Evolutionary conservation across 2,888 invertebrate species (phyloP).

Genomic region (Pinctada fucata): DNA sequence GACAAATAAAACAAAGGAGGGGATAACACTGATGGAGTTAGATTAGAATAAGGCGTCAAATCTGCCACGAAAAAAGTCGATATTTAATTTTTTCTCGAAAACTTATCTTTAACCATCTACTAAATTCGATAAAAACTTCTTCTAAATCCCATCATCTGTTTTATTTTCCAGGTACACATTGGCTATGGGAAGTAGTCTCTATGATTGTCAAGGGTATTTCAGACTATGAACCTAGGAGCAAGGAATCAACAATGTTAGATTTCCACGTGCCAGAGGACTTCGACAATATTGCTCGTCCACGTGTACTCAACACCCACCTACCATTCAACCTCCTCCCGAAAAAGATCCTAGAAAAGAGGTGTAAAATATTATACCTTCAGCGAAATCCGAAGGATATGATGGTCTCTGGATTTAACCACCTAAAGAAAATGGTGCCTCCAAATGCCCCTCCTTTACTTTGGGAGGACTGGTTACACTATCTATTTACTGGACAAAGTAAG

Average conservation of each 20-base stretch:
- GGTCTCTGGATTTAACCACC: conserved; percentile 59
- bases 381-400: conserved; percentile 60
- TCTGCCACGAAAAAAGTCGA: no score
- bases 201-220: conserved; percentile 53
- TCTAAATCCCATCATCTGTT: no score
- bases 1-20: no score
- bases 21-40: no score
- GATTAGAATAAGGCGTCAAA: no score
- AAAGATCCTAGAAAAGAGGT: conserved; percentile 45
- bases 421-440: conserved; percentile 35
- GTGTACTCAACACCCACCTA: conserved; percentile 58
- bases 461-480: no score
- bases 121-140: no score
- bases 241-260: conserved; percentile 58
- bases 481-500: no score
- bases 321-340: conserved; percentile 52
- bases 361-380: conserved; percentile 56
- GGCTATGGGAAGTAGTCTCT: conserved; percentile 60
- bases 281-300: conserved; percentile 49
- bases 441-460: no score
- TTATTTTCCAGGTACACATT: conserved; percentile 52
- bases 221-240: conserved; percentile 50
- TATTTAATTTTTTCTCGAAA: no score
- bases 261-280: conserved; percentile 41
- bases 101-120: no score